Base-by-base conservation (phyloP, 2,888 invertebrate species). In the Drosophila gaucha region DNA sequence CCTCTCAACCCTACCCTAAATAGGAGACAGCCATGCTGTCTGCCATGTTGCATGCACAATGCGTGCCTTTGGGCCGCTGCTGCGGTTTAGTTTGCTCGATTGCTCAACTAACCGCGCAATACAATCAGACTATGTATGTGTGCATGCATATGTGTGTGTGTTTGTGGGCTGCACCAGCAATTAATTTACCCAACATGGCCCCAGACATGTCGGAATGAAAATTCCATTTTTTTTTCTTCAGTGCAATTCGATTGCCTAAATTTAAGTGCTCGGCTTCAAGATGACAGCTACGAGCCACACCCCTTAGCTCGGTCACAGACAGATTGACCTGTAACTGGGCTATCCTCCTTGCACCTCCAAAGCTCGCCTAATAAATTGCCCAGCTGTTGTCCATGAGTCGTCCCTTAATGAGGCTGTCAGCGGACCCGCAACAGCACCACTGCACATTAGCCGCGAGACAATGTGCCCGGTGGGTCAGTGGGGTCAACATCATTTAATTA, bases 21-120 rank as follows among this genome's bases (percentile, higher is more conserved):
- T 43, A 26, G 28, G 33, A 26, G 26, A 36, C 51, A 64, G 44
- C 50, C 59, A 26, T 33, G 28, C 62, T 78, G 85, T 71, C 74
- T 70, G 82, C 50, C 60, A 67, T 56, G 55, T 49, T 67, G 57
- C 14, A 36, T 60, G 54, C 16, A 41, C 38, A 38, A 51, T 75
- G 75, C 83, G 83, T 85, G 67, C 73, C 67, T 64, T 28, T 55
- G 63, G 47, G 63, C 44, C 63, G 36, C 51, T 58, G 64, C 51
- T 67, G 72, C 60, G 67, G 69, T 76, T 85, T 70, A 78, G 86
- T 68, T 76, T 75, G 76, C 86, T 73, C 79, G 69, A 80, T 82
- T 80, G 83, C 86, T 85, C 83, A 82, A 65, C 86, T 78, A 78
- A 76, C 79, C 54, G 67, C 76, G 75, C 85, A 39, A 64, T 58